Evolutionary conservation across 92 coral and sea anemone species (phyloP).

Genomic region (Porites cylindrica): DNA sequence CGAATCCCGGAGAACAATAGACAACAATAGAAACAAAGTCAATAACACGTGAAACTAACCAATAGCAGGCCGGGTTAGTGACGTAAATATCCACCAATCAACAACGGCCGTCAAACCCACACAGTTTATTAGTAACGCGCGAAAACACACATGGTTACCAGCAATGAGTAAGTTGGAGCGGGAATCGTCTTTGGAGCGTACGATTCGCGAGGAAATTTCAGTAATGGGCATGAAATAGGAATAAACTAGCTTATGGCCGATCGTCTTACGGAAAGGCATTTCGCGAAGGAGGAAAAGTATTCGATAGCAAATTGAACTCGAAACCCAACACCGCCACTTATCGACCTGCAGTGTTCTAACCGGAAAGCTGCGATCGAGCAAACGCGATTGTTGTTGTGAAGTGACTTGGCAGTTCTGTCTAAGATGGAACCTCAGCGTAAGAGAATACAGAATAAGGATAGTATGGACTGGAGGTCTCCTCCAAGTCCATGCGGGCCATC

Average conservation of each 20-base stretch:
- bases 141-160: conserved; percentile 85
- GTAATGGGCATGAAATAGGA: conserved; percentile 32
- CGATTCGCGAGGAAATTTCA: neutral
- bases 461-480: conserved; percentile 84
- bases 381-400: conserved; percentile 31
- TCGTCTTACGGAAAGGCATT: conserved; percentile 8
- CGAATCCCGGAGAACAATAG: conserved; percentile 65
- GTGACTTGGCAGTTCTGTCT: conserved; percentile 32
- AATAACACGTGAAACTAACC: conserved; percentile 49
- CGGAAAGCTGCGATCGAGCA: conserved; percentile 43
- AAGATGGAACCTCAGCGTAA: conserved; percentile 50
- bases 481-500: conserved; percentile 90
- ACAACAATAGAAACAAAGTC: conserved; percentile 67
- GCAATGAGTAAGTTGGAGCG: conserved; percentile 43
- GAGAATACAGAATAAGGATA: conserved; percentile 59
- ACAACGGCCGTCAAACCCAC: conserved; percentile 38
- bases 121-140: conserved; percentile 96
- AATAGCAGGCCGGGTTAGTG: conserved; percentile 59
- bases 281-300: conserved; percentile 17
- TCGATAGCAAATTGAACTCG: conserved; percentile 42
- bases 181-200: conserved; percentile 17
- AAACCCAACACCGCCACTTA: conserved; percentile 63
- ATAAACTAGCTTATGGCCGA: conserved; percentile 16
- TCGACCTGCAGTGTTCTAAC: conserved; percentile 60
- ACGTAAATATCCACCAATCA: conserved; percentile 79